Percentiles rank a stretch among this genome's conserved stretches.
phyloP scores from a whole-genome alignment of 2,888 invertebrate genomes.

The Graphium colonna region DNA sequence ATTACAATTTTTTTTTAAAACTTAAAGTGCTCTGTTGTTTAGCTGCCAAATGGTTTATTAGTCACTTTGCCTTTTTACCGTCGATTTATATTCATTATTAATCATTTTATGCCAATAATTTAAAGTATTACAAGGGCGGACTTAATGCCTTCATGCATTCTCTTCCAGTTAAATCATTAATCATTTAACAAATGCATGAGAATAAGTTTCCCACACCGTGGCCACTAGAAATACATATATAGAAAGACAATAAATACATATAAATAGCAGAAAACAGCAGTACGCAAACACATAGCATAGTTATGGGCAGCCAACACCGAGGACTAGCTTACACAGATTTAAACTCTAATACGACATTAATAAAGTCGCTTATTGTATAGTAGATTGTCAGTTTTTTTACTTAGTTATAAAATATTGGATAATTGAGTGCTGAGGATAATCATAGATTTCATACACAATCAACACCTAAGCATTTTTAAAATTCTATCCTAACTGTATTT shows the following conservation, averaged over 20 bases:
- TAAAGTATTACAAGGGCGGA: too few relatives aligned
- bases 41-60: too few relatives aligned
- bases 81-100: too few relatives aligned
- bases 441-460: slow-evolving; percentile 8
- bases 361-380: neutral
- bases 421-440: neutral
- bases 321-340: slow-evolving; percentile 8
- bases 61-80: too few relatives aligned
- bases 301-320: slow-evolving; percentile 44
- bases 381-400: too few relatives aligned
- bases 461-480: neutral
- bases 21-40: too few relatives aligned
- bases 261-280: slow-evolving; percentile 6
- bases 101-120: too few relatives aligned
- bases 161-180: too few relatives aligned
- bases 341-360: neutral
- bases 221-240: neutral
- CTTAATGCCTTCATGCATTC: too few relatives aligned
- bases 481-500: too few relatives aligned
- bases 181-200: neutral
- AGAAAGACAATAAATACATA: slow-evolving; percentile 26
- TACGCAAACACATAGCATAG: slow-evolving; percentile 17
- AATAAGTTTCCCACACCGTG: neutral
- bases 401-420: neutral
- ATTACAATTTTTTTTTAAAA: too few relatives aligned